These are phyloP conservation scores for Syrista parreyssii DNA, from an alignment of 2,888 invertebrate species.

Conservation along the genomic window DNA sequence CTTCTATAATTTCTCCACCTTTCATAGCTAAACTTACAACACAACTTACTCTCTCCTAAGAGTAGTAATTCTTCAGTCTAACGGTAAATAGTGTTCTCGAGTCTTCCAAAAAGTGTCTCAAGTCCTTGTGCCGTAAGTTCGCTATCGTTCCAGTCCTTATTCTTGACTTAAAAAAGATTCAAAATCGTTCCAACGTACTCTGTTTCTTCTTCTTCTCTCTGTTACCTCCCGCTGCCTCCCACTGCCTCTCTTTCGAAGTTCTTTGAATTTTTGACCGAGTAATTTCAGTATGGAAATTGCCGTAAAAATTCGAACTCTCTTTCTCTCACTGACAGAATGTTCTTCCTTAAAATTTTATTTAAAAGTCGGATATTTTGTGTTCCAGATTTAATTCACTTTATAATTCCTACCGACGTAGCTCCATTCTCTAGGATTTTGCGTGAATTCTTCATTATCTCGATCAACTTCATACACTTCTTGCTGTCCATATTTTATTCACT, in stretches of 20 bases:
- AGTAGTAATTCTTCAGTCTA: conserved; percentile 3
- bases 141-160: neutral
- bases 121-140: conserved; percentile 13
- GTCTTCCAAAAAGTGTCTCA: conserved; percentile 9
- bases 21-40: conserved; percentile 14
- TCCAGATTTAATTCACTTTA: conserved; percentile 4
- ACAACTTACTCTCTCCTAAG: too few species aligned
- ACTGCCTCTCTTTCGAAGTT: neutral
- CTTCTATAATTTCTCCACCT: conserved; percentile 15
- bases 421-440: too few species aligned
- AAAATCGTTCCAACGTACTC: conserved; percentile 8
- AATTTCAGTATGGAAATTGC: neutral
- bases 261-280: neutral
- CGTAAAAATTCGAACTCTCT: conserved; percentile 6
- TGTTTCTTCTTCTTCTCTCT: conserved; percentile 1
- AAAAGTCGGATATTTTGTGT: conserved; percentile 10
- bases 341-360: conserved; percentile 7
- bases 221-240: too few species aligned
- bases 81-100: neutral
- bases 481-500: too few species aligned
- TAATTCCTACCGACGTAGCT: neutral
- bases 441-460: too few species aligned
- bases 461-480: too few species aligned
- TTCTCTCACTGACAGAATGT: neutral
- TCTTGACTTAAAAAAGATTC: neutral